Percentiles rank a stretch among this genome's conserved stretches.
Conservation (phyloP, 2,888 invertebrate species). For the Leptopilina drosophilae region DNA sequence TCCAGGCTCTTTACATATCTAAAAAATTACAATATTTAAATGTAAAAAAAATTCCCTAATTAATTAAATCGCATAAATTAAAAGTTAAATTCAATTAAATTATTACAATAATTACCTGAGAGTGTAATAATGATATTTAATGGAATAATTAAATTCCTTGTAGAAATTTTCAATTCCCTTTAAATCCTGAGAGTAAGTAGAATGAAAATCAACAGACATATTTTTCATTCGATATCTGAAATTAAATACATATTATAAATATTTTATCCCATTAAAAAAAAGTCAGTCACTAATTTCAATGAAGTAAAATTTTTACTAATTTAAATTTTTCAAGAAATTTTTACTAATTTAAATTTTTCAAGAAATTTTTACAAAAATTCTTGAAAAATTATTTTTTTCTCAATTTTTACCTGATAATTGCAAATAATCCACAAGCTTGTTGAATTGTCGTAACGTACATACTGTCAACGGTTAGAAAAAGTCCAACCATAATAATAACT, state of each 20-base stretch:
- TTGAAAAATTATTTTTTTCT: not conserved
- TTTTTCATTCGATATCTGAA: slow-evolving; percentile 5
- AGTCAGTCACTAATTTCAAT: no score
- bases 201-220: not conserved
- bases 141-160: not conserved
- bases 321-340: not conserved
- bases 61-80: no score
- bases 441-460: not conserved
- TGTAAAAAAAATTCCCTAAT: no score
- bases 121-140: not conserved
- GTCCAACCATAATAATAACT: not conserved
- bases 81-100: no score
- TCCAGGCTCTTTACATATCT: not conserved
- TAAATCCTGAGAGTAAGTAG: not conserved
- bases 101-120: not conserved
- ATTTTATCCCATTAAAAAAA: no score
- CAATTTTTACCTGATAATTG: slow-evolving; percentile 1
- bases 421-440: slow-evolving; percentile 5
- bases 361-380: no score
- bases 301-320: no score
- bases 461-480: not conserved
- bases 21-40: no score
- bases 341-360: no score
- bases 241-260: not conserved
- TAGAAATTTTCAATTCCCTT: not conserved